A percentile compares a stretch with the other conserved stretches of the same genome.
Conservation (phyloP, 1,140 invertebrate species). For the Daktulosphaira vitifoliae region DNA sequence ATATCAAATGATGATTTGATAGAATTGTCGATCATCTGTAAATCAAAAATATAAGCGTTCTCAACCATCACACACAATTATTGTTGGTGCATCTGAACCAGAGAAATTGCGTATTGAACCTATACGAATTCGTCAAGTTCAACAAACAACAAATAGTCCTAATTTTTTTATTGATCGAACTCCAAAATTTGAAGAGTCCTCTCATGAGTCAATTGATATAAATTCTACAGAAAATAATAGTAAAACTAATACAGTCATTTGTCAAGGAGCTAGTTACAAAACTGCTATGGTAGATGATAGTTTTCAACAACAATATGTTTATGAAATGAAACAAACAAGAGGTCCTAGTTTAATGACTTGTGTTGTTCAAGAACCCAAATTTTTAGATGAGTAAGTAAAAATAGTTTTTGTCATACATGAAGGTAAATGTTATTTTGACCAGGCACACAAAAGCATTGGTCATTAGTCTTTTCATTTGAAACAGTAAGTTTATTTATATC, state of each 20-base stretch:
- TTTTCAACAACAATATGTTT: conserved; percentile 27
- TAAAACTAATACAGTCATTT: conserved; percentile 8
- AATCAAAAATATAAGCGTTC: background rate
- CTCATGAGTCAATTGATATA: background rate
- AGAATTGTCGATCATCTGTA: conserved; percentile 22
- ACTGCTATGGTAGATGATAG: conserved; percentile 5
- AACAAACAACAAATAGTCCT: conserved; percentile 4
- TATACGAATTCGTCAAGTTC: conserved; percentile 21
- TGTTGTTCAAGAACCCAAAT: conserved; percentile 23
- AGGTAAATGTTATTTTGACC: background rate
- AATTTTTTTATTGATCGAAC: conserved; percentile 24
- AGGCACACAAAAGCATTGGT: conserved; percentile 30
- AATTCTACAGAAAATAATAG: background rate
- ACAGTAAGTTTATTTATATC: background rate
- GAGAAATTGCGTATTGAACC: conserved; percentile 25
- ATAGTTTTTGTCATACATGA: background rate
- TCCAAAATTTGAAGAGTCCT: background rate
- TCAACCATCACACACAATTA: conserved; percentile 9
- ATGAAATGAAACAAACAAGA: conserved; percentile 31
- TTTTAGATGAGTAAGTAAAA: conserved; percentile 21
- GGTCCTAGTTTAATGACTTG: conserved; percentile 28
- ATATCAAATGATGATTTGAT: background rate
- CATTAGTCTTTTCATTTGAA: conserved; percentile 15
- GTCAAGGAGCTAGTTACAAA: conserved; percentile 10
- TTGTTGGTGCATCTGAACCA: conserved; percentile 11